These are phyloP conservation scores for Euura lappo DNA, from an alignment of 1,140 invertebrate genomes.

Conservation along the genomic window DNA sequence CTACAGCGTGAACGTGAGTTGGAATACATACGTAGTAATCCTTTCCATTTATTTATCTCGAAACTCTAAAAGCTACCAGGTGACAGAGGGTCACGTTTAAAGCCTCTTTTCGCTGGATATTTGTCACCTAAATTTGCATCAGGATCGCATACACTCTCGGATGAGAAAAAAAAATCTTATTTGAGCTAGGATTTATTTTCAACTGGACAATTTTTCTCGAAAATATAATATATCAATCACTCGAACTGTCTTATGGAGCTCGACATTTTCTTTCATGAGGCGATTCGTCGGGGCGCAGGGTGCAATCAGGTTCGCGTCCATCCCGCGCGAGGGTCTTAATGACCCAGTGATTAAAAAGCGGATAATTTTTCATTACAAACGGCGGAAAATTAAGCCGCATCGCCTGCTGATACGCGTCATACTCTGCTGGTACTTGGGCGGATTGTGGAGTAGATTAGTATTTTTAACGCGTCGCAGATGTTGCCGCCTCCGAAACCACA, in stretches of 20 bases:
- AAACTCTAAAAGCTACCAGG: neutral
- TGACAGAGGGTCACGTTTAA: constrained; percentile 2
- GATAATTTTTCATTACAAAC: neutral
- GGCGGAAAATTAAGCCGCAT: neutral
- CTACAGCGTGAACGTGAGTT: too few relatives aligned
- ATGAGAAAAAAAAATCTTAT: neutral
- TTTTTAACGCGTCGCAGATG: neutral
- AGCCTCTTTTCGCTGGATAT: neutral
- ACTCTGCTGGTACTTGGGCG: neutral
- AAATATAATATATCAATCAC: too few relatives aligned
- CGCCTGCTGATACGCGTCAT: too few relatives aligned
- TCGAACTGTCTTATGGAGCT: too few relatives aligned
- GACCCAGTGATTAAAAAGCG: neutral
- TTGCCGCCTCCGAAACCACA: neutral
- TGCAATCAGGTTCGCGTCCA: neutral
- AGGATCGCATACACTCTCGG: neutral
- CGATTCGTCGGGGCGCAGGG: too few relatives aligned
- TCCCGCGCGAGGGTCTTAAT: too few relatives aligned
- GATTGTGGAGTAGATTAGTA: neutral
- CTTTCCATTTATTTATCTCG: constrained; percentile 1
- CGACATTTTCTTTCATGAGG: too few relatives aligned
- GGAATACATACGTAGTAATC: neutral
- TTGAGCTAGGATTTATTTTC: neutral
- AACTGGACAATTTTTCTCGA: too few relatives aligned
- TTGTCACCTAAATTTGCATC: neutral